Base-by-base conservation (phyloP, 2,113 vertebrate genomes). In the Cyanocitta stelleri region DNA sequence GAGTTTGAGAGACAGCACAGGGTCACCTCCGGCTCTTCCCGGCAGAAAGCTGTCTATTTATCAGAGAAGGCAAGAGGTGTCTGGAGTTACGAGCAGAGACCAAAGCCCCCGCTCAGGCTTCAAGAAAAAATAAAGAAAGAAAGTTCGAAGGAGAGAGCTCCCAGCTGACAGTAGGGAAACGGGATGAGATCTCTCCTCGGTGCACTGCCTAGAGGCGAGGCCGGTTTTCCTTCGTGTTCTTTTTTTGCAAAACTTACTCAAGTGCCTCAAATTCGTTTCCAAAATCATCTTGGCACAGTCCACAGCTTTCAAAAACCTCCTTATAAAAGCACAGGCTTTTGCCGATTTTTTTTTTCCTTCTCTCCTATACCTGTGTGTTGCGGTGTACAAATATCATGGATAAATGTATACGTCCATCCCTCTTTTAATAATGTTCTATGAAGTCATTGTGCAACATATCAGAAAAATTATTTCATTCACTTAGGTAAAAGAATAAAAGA, bases 161-260 rank as follows among this genome's bases (percentile, higher is more conserved):
- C 4, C 52, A 26, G 48, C 1, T 32, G 49, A 6, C 27, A 24
- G 37, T 2, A 33, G n/a, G n/a, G 24, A 48, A 59, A 71, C 2
- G 5, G 7, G 16, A 6, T 15, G 32, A 41, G 16, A 18, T 37
- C 7, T 19, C 16, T 20, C 30, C 41, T 67, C 3, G 0, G 10
- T 3, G 59, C 26, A 2, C 33, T 29, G 39, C 0, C 0, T 9
- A n/a, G 51, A 66, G 16, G 16, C 0, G 4, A 83, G 20, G 7
- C 13, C 87, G 55, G 2, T 71, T 78, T 68, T 71, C 20, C 11
- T 66, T 37, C 0, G 0, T 19, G 16, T 29, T 9, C 29, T 37
- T 26, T 74, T 61, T 55, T n/a, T 33, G 59, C 56, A 48, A 39
- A 68, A 11, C 21, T 63, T 59, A 39, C 33, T 21, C 14, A 24